Conservation (phyloP, 2,113 vertebrate species). For the Agelaius tricolor region DNA sequence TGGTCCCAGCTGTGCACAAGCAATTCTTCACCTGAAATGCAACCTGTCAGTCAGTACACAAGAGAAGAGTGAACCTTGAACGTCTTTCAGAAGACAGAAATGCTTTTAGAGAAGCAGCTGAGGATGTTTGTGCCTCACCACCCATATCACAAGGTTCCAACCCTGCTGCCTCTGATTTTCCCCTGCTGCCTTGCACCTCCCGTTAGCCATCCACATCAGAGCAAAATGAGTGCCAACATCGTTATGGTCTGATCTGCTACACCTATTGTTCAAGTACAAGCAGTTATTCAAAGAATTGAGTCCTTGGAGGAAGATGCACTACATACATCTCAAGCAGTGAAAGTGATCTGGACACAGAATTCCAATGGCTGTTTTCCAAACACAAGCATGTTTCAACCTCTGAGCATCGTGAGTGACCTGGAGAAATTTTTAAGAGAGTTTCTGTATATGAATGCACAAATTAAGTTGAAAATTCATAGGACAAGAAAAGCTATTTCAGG, state of each 20-base stretch:
- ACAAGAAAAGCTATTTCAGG: neutral
- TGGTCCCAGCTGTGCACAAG: neutral
- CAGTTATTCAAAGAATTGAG: neutral
- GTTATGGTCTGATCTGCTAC: neutral
- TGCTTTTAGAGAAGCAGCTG: neutral
- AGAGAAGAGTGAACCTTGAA: neutral
- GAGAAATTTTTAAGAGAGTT: neutral
- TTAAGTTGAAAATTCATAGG: neutral
- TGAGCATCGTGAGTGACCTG: neutral
- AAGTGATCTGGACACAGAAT: neutral
- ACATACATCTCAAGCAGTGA: accelerated
- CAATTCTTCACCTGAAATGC: neutral
- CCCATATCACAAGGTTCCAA: neutral
- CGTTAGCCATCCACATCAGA: neutral
- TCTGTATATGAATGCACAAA: neutral
- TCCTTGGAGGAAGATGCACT: neutral
- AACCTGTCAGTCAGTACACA: neutral
- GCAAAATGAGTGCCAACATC: neutral
- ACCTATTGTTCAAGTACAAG: neutral
- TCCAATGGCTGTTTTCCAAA: neutral
- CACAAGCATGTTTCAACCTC: neutral
- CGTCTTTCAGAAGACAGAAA: neutral
- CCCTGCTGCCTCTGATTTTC: neutral
- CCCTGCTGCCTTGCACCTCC: neutral
- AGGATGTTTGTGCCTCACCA: neutral